phyloP scores from a whole-genome alignment of 2,888 invertebrate species.

The Fabriciana adippe region DNA sequence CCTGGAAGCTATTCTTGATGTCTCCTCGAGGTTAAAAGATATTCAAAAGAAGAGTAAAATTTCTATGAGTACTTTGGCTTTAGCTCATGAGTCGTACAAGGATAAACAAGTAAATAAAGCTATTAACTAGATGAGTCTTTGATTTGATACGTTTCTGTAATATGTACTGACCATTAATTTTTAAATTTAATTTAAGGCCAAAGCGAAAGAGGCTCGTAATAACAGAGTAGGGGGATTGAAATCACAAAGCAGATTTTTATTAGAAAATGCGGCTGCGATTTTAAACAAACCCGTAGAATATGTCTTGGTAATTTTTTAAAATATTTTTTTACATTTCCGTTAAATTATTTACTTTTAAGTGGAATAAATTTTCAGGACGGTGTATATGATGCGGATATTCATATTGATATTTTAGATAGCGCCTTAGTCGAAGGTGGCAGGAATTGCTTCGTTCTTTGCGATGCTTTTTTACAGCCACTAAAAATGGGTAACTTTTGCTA shows the following conservation, averaged over 20 bases:
- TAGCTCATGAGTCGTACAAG: conserved; percentile 74
- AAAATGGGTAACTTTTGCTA: conserved; percentile 79
- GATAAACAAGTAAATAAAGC: conserved; percentile 76
- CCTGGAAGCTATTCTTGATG: conserved; percentile 70
- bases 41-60: conserved; percentile 68
- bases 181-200: conserved; percentile 64
- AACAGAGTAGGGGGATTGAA: conserved; percentile 70
- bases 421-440: conserved; percentile 84
- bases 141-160: conserved; percentile 41
- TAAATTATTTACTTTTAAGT: background rate
- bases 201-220: conserved; percentile 83
- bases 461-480: conserved; percentile 85
- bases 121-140: conserved; percentile 50
- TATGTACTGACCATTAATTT: conserved; percentile 40
- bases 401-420: conserved; percentile 83
- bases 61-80: conserved; percentile 69
- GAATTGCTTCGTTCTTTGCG: conserved; percentile 84
- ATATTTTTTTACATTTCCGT: too few relatives aligned
- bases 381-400: conserved; percentile 85
- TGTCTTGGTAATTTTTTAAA: conserved; percentile 70
- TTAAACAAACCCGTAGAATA: conserved; percentile 79
- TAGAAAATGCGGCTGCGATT: conserved; percentile 85
- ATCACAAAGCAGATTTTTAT: conserved; percentile 84
- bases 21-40: conserved; percentile 62
- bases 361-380: conserved; percentile 79